Evolutionary conservation across 1,140 invertebrate genomes (phyloP), one percentile per base, ranked within the genome.

Genomic region (Lordiphosa stackelbergi): DNA sequence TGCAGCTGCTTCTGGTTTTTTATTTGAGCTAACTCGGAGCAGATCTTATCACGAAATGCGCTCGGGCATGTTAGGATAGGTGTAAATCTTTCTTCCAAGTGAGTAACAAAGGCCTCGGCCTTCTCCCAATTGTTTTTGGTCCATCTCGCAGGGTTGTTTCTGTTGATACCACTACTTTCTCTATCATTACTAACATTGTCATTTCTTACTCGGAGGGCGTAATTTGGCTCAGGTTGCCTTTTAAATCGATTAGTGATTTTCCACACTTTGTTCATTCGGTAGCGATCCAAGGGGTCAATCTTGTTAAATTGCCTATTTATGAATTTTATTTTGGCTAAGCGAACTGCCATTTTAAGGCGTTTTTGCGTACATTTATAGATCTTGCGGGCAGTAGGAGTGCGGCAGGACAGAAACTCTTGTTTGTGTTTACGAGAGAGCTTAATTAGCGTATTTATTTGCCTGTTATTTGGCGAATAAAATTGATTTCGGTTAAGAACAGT

Each of bases 251-350:
- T 51, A 0, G 47, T 58, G 3, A 58, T 5, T 37, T 16, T 41
- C 55, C 55, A 57, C 3, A 57, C 5, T 5, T 57, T 57, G 9
- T 42, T 6, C 38, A 57, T 57, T 10, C 7, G 9, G 2, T 58
- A 51, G 0, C 48, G 16, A 12, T 58, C 56, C 0, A 1, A 4
- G 0, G 31, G 11, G 7, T 37, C 19, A 0, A 51, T 51, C 9
- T 49, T 43, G 11, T 49, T 55, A 5, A 34, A 12, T 5, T 16
- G n/a, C 2, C 2, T 37, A 1, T 54, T 2, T 0, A 2, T 10
- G 35, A 10, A 36, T 36, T 36, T 36, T 2, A 10, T 36, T n/a
- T 36, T 36, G 8, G 35, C 35, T 1, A 0, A 5, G 6, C 6
- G 24, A 28, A 28, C 5, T 6, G 24, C 24, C 1, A 6, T 28